Base-by-base conservation (phyloP, 1,140 invertebrate genomes). In the Calliopsis andreniformis region DNA sequence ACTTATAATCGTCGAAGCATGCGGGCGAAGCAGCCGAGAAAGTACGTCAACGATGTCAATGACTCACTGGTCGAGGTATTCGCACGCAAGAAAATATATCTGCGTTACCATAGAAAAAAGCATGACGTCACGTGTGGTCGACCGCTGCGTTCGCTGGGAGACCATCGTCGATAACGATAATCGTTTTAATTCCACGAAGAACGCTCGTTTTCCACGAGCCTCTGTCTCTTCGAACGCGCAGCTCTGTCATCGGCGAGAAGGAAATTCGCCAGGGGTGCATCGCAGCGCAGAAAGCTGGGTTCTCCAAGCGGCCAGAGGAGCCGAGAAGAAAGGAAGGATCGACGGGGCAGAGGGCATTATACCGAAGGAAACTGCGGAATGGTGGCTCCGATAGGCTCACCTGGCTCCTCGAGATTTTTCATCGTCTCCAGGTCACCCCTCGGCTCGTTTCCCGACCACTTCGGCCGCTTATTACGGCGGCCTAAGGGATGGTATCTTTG, bases 401-500 rank as follows among this genome's bases (percentile, higher is more conserved):
- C 73, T 76, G 73, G 73, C n/a, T 14, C 39, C 61, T 53, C 55
- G 4, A 61, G 53, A 62, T 61, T 62, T 71, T 55, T 35, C 35
- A 49, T 32, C 49, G 53, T 62, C 30, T 43, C 23, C 23, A 20
- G 18, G 10, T 42, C 28, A 14, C 30, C 49, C 18, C 30, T 45
- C 47, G 47, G 16, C 23, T 61, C 55, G 56, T 69, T 73, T 63
- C 47, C 64, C 45, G 18, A 39, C 45, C 35, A 47, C 49, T 67
- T 79, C 16, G 49, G 12, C 18, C 43, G 47, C 53, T 76, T 68
- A 67, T 83, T 78, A 73, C 47, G 7, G 6, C 59, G 14, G 69
- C 82, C 62, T 79, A 76, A 70, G 83, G 84, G 75, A 85, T 81
- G 84, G 81, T 84, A 83, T 84, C 82, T 87, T 86, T 87, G 89